Percentiles rank a stretch among this genome's conserved stretches.
These are phyloP conservation scores for Tetramorium simillimum DNA, from an alignment of 1,140 invertebrate genomes.

Conservation along the genomic window DNA sequence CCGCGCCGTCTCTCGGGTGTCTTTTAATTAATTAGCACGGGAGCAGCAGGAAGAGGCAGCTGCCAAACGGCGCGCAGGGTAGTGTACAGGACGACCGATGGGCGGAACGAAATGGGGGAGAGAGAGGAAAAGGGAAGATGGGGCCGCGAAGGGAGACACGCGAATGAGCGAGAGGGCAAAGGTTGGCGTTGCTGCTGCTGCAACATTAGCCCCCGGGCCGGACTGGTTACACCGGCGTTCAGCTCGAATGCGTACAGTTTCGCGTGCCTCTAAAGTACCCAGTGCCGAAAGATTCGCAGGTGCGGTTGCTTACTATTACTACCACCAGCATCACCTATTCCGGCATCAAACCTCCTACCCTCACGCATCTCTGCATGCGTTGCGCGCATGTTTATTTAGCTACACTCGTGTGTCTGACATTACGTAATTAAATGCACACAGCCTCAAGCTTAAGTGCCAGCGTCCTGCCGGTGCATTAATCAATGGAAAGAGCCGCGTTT, in stretches of 20 bases:
- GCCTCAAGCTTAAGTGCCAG: neutral
- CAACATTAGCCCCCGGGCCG: constrained; percentile 61
- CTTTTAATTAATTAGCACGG: constrained; percentile 79
- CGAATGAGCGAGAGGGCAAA: constrained; percentile 12
- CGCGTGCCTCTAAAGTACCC: neutral
- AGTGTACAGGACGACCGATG: constrained; percentile 23
- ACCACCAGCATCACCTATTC: neutral
- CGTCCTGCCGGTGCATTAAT: constrained; percentile 22
- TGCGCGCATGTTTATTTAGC: constrained; percentile 67
- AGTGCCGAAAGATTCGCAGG: constrained; percentile 25
- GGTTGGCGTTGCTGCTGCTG: constrained; percentile 31
- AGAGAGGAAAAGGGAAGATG: neutral
- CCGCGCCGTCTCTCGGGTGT: constrained; percentile 58
- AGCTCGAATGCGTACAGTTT: constrained; percentile 2
- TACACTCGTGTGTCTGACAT: constrained; percentile 74
- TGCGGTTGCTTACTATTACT: constrained; percentile 16
- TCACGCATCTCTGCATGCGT: constrained; percentile 29
- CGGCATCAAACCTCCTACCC: neutral
- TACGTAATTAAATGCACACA: constrained; percentile 79
- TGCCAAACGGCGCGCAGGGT: constrained; percentile 16
- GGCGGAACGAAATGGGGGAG: constrained; percentile 50
- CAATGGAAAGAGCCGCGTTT: neutral
- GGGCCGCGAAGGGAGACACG: neutral
- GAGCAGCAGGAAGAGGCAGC: constrained; percentile 65
- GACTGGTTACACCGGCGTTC: constrained; percentile 61